Conservation (phyloP, 2,797 vertebrate species). For the Knipowitschia caucasica region DNA sequence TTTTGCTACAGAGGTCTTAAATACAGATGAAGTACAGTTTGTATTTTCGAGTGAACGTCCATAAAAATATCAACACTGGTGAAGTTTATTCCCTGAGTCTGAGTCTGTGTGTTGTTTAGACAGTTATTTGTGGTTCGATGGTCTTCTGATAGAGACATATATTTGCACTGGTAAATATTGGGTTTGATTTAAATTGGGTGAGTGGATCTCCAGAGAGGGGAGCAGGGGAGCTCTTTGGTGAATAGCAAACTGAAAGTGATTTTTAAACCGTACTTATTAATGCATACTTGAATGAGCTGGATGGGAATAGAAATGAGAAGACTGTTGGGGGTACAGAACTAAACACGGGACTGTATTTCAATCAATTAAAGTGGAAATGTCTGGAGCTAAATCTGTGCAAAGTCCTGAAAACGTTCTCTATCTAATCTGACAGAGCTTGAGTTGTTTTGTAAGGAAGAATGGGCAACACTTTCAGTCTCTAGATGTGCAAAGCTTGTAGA, state of each 20-base stretch:
- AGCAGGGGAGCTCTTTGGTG: not conserved
- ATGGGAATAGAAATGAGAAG: not conserved
- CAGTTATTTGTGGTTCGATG: conserved; percentile 14
- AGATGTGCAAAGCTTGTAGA: too few species aligned
- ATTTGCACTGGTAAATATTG: conserved; percentile 26
- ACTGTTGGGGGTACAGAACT: not conserved
- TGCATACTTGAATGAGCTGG: not conserved
- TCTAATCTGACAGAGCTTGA: too few species aligned
- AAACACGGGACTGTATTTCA: conserved; percentile 9
- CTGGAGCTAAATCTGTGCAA: too few species aligned
- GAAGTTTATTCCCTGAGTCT: conserved; percentile 6
- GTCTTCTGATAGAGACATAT: conserved; percentile 11
- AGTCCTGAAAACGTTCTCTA: too few species aligned
- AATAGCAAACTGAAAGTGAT: not conserved
- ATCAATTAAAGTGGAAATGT: too few species aligned
- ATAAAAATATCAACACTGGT: not conserved
- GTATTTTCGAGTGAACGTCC: not conserved
- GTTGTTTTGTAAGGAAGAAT: too few species aligned
- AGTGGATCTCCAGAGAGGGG: conserved; percentile 1
- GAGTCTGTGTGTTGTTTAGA: conserved; percentile 7
- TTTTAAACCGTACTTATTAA: not conserved
- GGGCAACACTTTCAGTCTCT: too few species aligned
- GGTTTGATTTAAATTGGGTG: conserved; percentile 7
- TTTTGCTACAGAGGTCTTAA: too few species aligned
- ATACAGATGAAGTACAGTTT: not conserved